A percentile compares a stretch with the other conserved stretches of the same genome.
Evolutionary conservation across 2,888 invertebrate species (phyloP).

Genomic region (Rotaria sp.): DNA sequence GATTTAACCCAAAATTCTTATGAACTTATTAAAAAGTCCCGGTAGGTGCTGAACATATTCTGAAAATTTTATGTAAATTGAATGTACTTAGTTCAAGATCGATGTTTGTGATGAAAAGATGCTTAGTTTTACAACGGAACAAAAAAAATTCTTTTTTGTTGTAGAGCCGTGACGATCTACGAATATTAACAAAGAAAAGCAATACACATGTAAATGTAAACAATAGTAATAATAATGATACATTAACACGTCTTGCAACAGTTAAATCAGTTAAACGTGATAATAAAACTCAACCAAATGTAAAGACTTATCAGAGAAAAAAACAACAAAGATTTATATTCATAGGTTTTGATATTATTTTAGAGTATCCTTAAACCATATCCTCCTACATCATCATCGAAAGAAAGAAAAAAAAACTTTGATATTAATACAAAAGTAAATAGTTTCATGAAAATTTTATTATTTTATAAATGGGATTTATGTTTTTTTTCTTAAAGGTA

Average conservation of each 20-base stretch:
- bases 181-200: neutral
- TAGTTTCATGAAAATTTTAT: neutral
- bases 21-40: too few species aligned
- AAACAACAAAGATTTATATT: neutral
- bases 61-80: too few species aligned
- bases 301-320: neutral
- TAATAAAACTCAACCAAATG: neutral
- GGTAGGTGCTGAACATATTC: too few species aligned
- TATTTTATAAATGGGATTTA: too few species aligned
- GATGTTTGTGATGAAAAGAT: too few species aligned
- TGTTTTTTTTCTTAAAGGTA: too few species aligned
- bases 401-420: neutral
- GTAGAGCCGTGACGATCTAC: neutral
- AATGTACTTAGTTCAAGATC: too few species aligned
- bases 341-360: neutral
- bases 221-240: neutral
- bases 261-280: slow-evolving; percentile 1
- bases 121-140: too few species aligned
- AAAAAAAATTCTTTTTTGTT: too few species aligned
- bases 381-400: neutral
- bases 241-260: neutral
- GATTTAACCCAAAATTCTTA: too few species aligned
- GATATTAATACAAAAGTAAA: neutral
- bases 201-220: neutral
- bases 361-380: neutral